Evolutionary conservation across 2,888 invertebrate genomes (phyloP), one percentile per base, ranked within the genome.

Genomic region (Trichopoda pennipes): DNA sequence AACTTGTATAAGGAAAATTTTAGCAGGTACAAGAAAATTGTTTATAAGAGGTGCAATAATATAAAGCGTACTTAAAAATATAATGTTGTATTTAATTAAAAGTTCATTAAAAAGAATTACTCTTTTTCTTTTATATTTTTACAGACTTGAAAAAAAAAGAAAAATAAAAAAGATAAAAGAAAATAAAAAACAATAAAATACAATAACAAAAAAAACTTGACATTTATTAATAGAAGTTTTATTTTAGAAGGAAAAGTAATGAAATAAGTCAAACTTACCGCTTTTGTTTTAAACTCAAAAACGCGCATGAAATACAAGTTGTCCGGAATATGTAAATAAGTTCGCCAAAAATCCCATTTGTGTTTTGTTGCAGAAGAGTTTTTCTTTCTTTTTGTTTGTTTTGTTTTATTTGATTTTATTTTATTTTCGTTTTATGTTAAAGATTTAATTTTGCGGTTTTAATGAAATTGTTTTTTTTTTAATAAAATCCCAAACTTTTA

Each of bases 401-500:
- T 32, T n/a, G n/a, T n/a, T n/a, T n/a, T n/a, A n/a, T n/a, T n/a
- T n/a, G n/a, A n/a, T n/a, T n/a, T n/a, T n/a, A n/a, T n/a, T n/a
- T 23, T 28, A 14, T 35, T 64, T 38, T 58, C 21, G n/a, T 35
- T 64, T 75, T 68, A 17, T 17, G 3, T 53, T 60, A 60, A 68
- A 61, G 38, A 47, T 38, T 53, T 61, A 69, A 76, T 78, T 70
- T 64, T 64, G 63, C 56, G 9, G 9, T 64, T 78, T 66, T 38
- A 38, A 38, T 38, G 38, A 38, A 38, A 38, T 38, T 38, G 38
- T 38, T 28, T 72, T 70, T 64, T 64, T 69, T 74, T 49, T 72
- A 66, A 70, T 78, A 78, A 79, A 82, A 73, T 76, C 51, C 82
- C 75, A 82, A 82, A 82, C 75, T 79, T 79, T 78, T n/a, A 55